Conservation (phyloP, 2,113 vertebrate genomes). For the Hippocampus zosterae region DNA sequence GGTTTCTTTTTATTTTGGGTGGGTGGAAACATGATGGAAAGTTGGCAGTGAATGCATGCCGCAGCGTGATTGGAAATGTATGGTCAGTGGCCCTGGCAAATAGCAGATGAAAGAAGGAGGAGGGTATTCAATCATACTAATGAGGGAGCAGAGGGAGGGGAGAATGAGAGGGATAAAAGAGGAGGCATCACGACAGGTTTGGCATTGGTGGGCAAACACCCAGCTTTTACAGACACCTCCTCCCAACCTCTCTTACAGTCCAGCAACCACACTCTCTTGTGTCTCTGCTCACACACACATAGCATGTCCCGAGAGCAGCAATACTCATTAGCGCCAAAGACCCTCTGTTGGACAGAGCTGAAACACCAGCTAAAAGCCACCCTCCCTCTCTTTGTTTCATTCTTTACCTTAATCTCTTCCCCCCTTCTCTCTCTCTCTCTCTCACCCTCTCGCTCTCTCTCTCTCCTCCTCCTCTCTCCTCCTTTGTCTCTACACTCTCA, state of each 20-base stretch:
- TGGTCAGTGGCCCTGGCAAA: constrained; percentile 64
- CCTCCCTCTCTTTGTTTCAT: constrained; percentile 20
- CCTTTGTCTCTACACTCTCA: constrained; percentile 21
- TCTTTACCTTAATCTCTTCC: constrained; percentile 22
- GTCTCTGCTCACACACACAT: constrained; percentile 17
- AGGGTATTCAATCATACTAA: constrained; percentile 66
- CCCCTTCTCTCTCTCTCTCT: constrained; percentile 12
- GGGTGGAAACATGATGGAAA: constrained; percentile 25
- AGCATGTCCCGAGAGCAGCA: constrained; percentile 32
- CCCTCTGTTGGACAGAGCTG: constrained; percentile 64
- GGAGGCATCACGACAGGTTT: constrained; percentile 27
- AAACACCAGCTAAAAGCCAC: constrained; percentile 60
- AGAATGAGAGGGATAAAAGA: constrained; percentile 32
- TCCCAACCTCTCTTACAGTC: constrained; percentile 14
- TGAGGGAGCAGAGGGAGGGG: constrained; percentile 34
- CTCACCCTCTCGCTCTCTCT: constrained; percentile 7
- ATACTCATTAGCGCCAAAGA: constrained; percentile 71
- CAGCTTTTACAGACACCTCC: constrained; percentile 20
- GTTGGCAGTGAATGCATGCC: constrained; percentile 14
- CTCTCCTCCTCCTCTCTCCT: background rate
- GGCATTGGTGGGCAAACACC: constrained; percentile 43
- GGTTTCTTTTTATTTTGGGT: constrained; percentile 14
- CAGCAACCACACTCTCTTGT: constrained; percentile 20
- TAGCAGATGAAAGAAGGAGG: constrained; percentile 49
- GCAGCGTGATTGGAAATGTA: constrained; percentile 38